Conservation (phyloP, 2,888 invertebrate species). For the Drosophila hamatofila region DNA sequence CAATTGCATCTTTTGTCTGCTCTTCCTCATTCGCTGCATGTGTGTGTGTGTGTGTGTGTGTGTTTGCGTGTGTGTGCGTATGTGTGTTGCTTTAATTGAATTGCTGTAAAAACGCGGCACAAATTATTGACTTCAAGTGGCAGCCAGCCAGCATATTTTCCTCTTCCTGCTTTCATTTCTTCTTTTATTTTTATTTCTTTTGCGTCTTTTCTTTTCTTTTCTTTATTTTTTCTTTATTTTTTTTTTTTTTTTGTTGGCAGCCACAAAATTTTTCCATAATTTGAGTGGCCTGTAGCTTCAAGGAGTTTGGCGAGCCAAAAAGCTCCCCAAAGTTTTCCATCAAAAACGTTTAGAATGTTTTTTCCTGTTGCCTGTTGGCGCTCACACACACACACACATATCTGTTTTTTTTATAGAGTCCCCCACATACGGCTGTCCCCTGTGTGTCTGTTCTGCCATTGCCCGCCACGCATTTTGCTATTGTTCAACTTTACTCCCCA, state of each 20-base stretch:
- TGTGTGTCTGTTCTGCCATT: conserved; percentile 41
- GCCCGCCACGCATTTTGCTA: conserved; percentile 66
- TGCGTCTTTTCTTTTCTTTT: not conserved
- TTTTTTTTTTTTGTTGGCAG: conserved; percentile 25
- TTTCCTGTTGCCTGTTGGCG: conserved; percentile 68
- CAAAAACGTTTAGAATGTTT: conserved; percentile 74
- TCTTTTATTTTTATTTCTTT: not conserved
- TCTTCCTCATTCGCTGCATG: not conserved
- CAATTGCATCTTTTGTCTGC: conserved; percentile 63
- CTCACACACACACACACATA: conserved; percentile 36
- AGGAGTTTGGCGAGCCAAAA: conserved; percentile 61
- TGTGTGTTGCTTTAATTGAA: conserved; percentile 62
- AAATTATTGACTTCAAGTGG: conserved; percentile 59
- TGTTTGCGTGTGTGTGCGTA: conserved; percentile 23
- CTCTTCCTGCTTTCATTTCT: conserved; percentile 7
- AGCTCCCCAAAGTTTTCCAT: conserved; percentile 67
- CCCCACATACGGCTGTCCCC: conserved; percentile 43
- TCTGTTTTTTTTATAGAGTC: conserved; percentile 40
- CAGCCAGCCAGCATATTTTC: conserved; percentile 52
- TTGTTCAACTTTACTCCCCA: conserved; percentile 67
- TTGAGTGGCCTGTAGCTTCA: conserved; percentile 62
- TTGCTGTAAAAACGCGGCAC: conserved; percentile 65
- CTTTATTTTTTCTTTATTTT: not conserved
- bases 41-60: conserved; percentile 12
- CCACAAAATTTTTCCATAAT: conserved; percentile 51